phyloP scores from a whole-genome alignment of 2,888 invertebrate genomes.

The Tupiocoris notatus region DNA sequence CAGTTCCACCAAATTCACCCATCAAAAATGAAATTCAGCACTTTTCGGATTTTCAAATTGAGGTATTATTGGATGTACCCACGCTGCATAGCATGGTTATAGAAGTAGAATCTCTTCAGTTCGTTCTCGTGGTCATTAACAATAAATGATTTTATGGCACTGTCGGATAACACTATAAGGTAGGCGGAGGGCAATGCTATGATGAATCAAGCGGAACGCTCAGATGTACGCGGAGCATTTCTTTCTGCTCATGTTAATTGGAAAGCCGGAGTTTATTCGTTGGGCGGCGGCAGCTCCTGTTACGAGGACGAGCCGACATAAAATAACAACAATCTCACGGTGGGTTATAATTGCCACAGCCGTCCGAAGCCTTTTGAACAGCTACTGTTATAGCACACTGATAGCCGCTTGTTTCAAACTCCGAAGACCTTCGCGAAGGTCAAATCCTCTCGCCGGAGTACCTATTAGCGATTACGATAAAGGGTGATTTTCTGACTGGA shows the following conservation, averaged over 20 bases:
- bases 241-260: conserved; percentile 28
- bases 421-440: not conserved
- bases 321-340: conserved; percentile 38
- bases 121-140: conserved; percentile 11
- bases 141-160: conserved; percentile 26
- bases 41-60: too few relatives aligned
- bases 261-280: conserved; percentile 33
- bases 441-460: not conserved
- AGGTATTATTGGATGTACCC: too few relatives aligned
- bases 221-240: not conserved
- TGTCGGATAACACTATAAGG: not conserved
- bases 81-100: too few relatives aligned
- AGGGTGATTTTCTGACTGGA: too few relatives aligned
- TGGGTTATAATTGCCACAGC: conserved; percentile 22
- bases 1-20: too few relatives aligned
- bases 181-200: too few relatives aligned
- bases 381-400: not conserved
- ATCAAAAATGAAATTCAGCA: too few relatives aligned
- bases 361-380: not conserved
- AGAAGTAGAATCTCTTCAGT: not conserved
- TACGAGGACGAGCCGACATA: conserved; percentile 35
- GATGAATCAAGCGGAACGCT: not conserved
- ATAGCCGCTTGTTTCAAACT: not conserved
- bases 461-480: too few relatives aligned
- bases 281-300: conserved; percentile 28